A percentile compares a stretch with the other conserved stretches of the same genome.
Conservation (phyloP, 2,888 invertebrate species). For the Chaitophorus viminalis region DNA sequence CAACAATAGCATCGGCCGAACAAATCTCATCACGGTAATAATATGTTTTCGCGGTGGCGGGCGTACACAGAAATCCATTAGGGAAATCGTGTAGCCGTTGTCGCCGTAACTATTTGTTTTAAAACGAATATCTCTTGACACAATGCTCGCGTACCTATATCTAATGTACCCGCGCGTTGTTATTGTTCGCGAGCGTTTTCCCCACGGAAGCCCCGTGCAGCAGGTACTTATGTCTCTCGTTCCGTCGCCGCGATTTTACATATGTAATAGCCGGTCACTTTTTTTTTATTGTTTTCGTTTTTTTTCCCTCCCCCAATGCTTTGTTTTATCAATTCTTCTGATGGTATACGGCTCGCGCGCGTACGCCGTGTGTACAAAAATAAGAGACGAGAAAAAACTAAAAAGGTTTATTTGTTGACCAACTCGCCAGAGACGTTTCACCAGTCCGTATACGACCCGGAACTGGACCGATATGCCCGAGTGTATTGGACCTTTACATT, state of each 20-base stretch:
- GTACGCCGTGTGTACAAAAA: not conserved
- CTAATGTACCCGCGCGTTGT: not conserved
- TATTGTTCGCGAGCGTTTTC: constrained; percentile 16
- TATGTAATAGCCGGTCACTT: not conserved
- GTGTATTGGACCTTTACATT: constrained; percentile 33
- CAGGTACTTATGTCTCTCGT: not conserved
- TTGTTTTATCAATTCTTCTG: not conserved
- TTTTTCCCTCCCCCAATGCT: not conserved
- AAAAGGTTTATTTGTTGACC: constrained; percentile 41
- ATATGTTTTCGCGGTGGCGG: not conserved
- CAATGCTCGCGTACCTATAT: not conserved
- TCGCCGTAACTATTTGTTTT: constrained; percentile 13
- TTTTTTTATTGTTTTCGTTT: constrained; percentile 16
- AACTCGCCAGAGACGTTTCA: constrained; percentile 26
- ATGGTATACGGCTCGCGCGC: too few species aligned
- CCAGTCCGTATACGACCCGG: not conserved
- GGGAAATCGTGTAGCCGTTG: constrained; percentile 20
- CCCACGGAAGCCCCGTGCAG: not conserved
- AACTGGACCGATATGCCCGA: not conserved
- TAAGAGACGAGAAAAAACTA: constrained; percentile 4
- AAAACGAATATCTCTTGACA: not conserved
- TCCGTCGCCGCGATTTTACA: not conserved
- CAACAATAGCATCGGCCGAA: not conserved
- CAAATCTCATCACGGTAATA: not conserved
- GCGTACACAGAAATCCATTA: constrained; percentile 2